Conservation (phyloP, 2,797 vertebrate genomes). For the Hybognathus amarus region DNA sequence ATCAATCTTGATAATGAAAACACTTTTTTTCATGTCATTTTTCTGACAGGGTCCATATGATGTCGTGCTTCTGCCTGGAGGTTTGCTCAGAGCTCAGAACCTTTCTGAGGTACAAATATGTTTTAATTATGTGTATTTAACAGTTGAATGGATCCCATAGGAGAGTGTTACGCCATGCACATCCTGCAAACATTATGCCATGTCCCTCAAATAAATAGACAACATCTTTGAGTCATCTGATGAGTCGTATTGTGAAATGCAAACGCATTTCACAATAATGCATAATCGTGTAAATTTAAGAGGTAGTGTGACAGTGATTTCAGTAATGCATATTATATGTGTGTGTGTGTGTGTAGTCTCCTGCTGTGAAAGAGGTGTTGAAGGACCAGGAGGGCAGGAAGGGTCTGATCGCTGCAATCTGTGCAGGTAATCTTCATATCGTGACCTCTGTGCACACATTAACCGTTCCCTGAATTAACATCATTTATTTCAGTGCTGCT, state of each 20-base stretch:
- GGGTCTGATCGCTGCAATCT: constrained; percentile 96
- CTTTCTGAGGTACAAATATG: constrained; percentile 86
- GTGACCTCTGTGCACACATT: constrained; percentile 22
- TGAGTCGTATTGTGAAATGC: neutral
- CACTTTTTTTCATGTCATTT: constrained; percentile 24
- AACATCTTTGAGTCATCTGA: constrained; percentile 29
- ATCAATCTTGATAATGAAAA: neutral
- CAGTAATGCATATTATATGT: constrained; percentile 6
- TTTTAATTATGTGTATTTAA: neutral
- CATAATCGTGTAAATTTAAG: constrained; percentile 20
- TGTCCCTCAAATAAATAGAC: neutral
- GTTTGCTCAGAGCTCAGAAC: constrained; percentile 92
- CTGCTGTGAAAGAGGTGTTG: constrained; percentile 89
- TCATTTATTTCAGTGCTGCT: constrained; percentile 1
- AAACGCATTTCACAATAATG: too few relatives aligned
- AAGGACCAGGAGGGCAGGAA: constrained; percentile 91
- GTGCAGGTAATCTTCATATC: constrained; percentile 84
- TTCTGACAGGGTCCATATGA: constrained; percentile 90
- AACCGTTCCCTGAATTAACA: constrained; percentile 32
- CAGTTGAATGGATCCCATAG: neutral
- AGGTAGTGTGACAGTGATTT: neutral
- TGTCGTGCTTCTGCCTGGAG: constrained; percentile 92
- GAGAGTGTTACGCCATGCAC: neutral
- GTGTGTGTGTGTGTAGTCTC: constrained; percentile 78
- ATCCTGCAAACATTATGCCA: neutral